A percentile compares a stretch with the other conserved stretches of the same genome.
Evolutionary conservation across 2,113 vertebrate genomes (phyloP).

Genomic region (Raja brachyura): DNA sequence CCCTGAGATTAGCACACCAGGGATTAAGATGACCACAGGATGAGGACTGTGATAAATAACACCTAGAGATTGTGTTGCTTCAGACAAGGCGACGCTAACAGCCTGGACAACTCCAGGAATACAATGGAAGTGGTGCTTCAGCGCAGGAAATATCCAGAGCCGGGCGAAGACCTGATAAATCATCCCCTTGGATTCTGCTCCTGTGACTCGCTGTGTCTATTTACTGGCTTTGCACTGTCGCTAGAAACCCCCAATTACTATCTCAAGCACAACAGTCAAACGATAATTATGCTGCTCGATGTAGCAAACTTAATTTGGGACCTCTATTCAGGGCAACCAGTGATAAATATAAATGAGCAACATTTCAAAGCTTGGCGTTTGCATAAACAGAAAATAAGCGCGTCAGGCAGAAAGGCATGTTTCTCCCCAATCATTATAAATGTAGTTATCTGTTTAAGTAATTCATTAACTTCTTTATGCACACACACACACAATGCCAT

Average conservation of each 20-base stretch:
- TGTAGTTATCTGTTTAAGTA: slow-evolving; percentile 12
- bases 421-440: not conserved
- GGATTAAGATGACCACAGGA: too few species aligned
- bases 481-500: not conserved
- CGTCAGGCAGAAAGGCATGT: not conserved
- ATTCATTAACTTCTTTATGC: not conserved
- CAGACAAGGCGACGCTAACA: not conserved
- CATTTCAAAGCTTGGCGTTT: not conserved
- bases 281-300: slow-evolving; percentile 21
- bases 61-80: not conserved
- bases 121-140: not conserved
- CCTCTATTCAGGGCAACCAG: not conserved
- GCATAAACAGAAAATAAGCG: slow-evolving; percentile 4
- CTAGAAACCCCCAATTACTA: slow-evolving; percentile 1
- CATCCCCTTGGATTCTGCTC: not conserved
- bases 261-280: not conserved
- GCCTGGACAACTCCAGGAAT: not conserved
- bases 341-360: slow-evolving; percentile 17
- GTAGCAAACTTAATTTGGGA: slow-evolving; percentile 20
- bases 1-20: not conserved
- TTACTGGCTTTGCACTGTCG: not conserved
- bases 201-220: not conserved
- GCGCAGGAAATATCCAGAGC: not conserved
- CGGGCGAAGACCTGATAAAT: not conserved
- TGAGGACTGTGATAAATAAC: too few species aligned